Evolutionary conservation across 1,140 invertebrate species (phyloP), one percentile per base, ranked within the genome.

Genomic region (Macrostomum lignano): DNA sequence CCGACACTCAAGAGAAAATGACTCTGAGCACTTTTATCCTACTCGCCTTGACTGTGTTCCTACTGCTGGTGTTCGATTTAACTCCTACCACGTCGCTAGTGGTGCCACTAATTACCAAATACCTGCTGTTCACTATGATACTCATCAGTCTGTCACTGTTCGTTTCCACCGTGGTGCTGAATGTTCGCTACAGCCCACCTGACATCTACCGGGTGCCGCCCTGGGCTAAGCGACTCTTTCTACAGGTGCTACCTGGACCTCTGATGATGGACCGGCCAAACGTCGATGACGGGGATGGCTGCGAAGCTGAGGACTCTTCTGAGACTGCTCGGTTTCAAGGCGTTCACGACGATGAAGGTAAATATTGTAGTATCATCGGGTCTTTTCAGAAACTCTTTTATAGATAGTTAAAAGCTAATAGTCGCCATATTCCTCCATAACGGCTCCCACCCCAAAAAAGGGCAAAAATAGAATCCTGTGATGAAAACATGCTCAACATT

Each of bases 21-120:
- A 91, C 84, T 29, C 65, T 98, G 38, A 91, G 82, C 37, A 96
- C 96, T 55, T 94, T 84, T 24, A 94, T 96, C 60, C 69, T 96
- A 42, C 84, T 96, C 62, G 91, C 84, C 57, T 72, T 98, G 45
- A 84, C 88, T 63, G 86, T 98, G 66, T 98, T 96, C 67, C 96
- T 96, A 64, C 66, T 96, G 17, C 66, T 96, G 51, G 72, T 98
- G 30, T 81, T 88, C 31, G 81, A 88, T 60, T 86, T 94, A 44
- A 94, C 96, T 46, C 88, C 88, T 7, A 84, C 88, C 3, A 96
- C 88, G 19, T 91, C 81, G 26, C 19, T 15, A 28, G 5, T 28
- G n/a, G 26, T 28, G 3, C 26, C 26, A 3, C 26, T 28, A 14
- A 28, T 28, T 15, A 17, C 19, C 3, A 28, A 31, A 11, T 32